Evolutionary conservation across 2,113 vertebrate genomes (phyloP), one percentile per base, ranked within the genome.

Genomic region (Mesitornis unicolor): DNA sequence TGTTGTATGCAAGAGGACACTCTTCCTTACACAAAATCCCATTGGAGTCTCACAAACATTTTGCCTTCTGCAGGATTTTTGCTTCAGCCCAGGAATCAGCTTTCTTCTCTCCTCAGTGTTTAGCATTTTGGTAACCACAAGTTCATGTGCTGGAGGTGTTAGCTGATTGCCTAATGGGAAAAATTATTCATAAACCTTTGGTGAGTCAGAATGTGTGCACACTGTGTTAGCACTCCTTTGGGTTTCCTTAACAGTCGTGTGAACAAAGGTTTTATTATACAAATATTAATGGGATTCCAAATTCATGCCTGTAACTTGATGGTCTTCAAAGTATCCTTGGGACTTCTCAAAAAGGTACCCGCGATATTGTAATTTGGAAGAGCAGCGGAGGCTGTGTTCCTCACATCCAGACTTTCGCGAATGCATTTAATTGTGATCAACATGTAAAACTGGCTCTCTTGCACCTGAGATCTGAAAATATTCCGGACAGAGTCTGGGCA

Each of bases 211-310:
- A 71, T 2, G 19, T 43, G 60, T 43, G 75, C 38, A 59, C 29
- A 20, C 33, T 31, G 33, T 29, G 12, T 56, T 86, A 86, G 21
- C 47, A 47, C 63, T 84, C 82, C 79, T 90, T 88, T 33, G 75
- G 59, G 68, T 70, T 95, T 88, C 47, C 47, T 80, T 63, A 88
- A 63, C 63, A 54, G 33, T 77, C 50, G 29, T 50, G 29, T 59
- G 84, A 93, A 67, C 28, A 14, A 87, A 82, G 26, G 14, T 45
- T 89, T 91, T 79, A 68, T 83, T 85, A 42, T 40, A 85, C 42
- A 77, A 90, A 73, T 83, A 95, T 77, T 85, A 88, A 85, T 56
- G 65, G 68, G 16, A 71, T 92, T 81, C 56, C 50, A 88, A 92
- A 91, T 73, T 45, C 61, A 36, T 40, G 43, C 43, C 80, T 68